A percentile compares a stretch with the other conserved stretches of the same genome.
Evolutionary conservation across 2,797 vertebrate species (phyloP).

Genomic region (Peromyscus eremicus): DNA sequence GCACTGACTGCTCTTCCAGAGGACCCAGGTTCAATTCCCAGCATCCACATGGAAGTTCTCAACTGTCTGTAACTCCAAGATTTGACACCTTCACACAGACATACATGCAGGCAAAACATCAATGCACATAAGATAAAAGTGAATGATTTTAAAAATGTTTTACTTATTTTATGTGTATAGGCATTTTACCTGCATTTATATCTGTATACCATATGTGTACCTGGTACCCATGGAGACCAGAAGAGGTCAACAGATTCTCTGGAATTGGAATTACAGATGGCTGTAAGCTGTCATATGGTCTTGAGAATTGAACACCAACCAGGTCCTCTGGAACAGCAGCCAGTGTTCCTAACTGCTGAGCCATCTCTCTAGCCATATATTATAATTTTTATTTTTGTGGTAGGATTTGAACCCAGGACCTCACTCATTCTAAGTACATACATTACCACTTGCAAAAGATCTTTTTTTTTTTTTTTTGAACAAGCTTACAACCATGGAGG

Average conservation of each 20-base stretch:
- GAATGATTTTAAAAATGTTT: neutral
- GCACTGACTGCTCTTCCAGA: too few species aligned
- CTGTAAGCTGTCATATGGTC: too few species aligned
- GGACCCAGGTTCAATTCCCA: too few species aligned
- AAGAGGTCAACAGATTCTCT: neutral
- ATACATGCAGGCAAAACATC: too few species aligned
- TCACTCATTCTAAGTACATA: neutral
- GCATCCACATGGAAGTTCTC: too few species aligned
- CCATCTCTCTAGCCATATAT: neutral
- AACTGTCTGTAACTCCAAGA: too few species aligned
- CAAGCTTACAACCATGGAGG: neutral
- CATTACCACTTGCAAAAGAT: neutral
- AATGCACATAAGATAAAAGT: too few species aligned
- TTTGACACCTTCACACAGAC: too few species aligned
- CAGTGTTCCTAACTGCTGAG: neutral
- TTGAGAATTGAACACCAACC: too few species aligned
- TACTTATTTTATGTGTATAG: neutral
- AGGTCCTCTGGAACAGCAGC: too few species aligned
- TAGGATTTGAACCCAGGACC: neutral
- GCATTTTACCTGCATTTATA: neutral
- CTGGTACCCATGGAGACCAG: neutral
- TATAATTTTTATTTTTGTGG: neutral
- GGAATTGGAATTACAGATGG: too few species aligned
- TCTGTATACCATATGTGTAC: neutral
- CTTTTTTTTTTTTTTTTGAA: neutral